Conservation (phyloP, 2,113 vertebrate species). For the Nesoenas mayeri region DNA sequence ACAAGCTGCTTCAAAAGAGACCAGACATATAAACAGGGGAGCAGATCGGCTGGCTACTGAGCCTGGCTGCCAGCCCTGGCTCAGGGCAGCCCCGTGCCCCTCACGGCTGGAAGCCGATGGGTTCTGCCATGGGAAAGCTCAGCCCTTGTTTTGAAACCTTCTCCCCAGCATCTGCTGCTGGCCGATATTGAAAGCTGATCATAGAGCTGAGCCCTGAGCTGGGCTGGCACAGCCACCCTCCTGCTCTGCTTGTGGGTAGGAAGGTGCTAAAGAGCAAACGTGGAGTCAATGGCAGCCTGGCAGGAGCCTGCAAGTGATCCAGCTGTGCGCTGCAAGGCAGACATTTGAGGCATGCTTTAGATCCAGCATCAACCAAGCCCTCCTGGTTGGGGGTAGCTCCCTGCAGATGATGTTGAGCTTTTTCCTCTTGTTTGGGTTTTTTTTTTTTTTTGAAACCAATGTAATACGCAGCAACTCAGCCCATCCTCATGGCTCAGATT, state of each 20-base stretch:
- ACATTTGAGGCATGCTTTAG: neutral
- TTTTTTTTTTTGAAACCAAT: neutral
- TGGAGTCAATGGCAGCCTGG: neutral
- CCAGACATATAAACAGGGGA: neutral
- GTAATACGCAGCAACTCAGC: neutral
- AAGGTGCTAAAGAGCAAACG: neutral
- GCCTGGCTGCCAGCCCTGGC: constrained; percentile 27
- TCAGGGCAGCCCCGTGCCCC: fast-evolving
- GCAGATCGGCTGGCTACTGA: neutral
- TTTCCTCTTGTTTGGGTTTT: too few relatives aligned
- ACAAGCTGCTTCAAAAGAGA: constrained; percentile 23
- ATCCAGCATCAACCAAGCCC: neutral
- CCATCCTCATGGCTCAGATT: neutral
- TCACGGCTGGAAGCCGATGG: neutral
- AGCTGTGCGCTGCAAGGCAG: neutral
- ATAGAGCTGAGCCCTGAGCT: neutral
- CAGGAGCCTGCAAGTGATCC: neutral
- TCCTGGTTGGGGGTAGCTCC: neutral
- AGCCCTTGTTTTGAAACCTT: neutral
- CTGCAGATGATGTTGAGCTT: neutral
- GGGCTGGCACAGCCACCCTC: neutral
- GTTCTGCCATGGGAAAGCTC: neutral
- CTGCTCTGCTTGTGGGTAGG: fast-evolving
- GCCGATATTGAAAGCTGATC: neutral
- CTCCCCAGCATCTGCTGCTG: neutral